Evolutionary conservation across 2,888 invertebrate genomes (phyloP).

Genomic region (Xanthia togata): DNA sequence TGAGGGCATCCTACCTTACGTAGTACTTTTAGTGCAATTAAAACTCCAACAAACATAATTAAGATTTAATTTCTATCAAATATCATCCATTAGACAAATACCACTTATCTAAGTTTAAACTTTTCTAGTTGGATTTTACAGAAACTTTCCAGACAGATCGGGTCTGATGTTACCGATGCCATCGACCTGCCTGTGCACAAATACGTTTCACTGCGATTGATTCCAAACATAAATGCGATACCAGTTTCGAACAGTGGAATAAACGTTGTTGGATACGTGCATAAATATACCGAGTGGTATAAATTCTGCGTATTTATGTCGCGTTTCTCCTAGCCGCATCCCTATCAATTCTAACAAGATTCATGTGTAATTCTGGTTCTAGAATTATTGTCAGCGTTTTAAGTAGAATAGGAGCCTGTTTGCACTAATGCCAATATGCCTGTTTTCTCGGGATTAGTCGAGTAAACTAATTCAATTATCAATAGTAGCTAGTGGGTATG

Average conservation of each 20-base stretch:
- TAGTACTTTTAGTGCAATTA: neutral
- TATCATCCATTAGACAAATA: neutral
- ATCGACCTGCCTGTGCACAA: neutral
- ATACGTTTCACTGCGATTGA: constrained; percentile 32
- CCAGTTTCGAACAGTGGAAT: constrained; percentile 25
- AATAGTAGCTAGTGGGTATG: neutral
- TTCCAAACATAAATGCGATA: constrained; percentile 33
- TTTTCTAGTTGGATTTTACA: neutral
- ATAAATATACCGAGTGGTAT: constrained; percentile 38
- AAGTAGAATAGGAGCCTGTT: constrained; percentile 13
- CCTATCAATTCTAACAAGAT: constrained; percentile 54
- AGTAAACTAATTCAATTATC: neutral
- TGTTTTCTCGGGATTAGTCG: neutral
- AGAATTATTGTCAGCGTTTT: constrained; percentile 40
- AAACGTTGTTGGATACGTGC: constrained; percentile 30
- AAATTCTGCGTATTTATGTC: constrained; percentile 53
- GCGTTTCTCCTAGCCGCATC: constrained; percentile 39
- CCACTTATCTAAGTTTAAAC: neutral
- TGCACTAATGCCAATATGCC: neutral
- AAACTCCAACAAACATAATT: neutral
- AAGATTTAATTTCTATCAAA: neutral
- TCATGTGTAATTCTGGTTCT: constrained; percentile 42
- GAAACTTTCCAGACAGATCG: constrained; percentile 16
- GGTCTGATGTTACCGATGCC: constrained; percentile 9
- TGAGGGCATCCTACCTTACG: neutral